These are phyloP conservation scores for Chromoteleia sp. DNA, from an alignment of 2,888 invertebrate species.

Conservation along the genomic window DNA sequence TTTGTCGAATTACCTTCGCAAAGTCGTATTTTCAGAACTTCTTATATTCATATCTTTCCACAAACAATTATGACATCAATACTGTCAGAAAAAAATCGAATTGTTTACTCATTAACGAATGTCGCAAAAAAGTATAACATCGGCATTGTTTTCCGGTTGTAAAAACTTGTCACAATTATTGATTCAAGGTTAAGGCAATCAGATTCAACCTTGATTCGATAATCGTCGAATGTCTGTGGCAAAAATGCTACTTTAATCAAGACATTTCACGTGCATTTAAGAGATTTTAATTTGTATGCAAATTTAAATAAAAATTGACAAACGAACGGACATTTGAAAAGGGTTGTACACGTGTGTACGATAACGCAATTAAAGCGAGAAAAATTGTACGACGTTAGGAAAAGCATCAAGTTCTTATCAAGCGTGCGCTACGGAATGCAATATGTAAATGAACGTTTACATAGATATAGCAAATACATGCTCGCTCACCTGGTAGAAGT, in stretches of 20 bases:
- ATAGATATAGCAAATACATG: slow-evolving; percentile 45
- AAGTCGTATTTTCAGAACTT: too few species aligned
- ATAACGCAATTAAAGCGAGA: slow-evolving; percentile 36
- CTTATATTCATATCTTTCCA: too few species aligned
- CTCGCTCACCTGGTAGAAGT: slow-evolving; percentile 49
- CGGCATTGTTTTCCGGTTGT: neutral
- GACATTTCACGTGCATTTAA: too few species aligned
- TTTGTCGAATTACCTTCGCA: too few species aligned
- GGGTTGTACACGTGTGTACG: neutral
- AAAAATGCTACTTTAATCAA: too few species aligned
- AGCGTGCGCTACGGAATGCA: slow-evolving; percentile 46
- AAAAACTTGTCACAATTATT: slow-evolving; percentile 16
- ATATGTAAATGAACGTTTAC: slow-evolving; percentile 65
- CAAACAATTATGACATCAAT: too few species aligned
- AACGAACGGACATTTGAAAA: neutral
- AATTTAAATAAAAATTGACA: too few species aligned
- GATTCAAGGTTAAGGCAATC: neutral
- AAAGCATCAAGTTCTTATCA: slow-evolving; percentile 63
- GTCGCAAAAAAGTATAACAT: too few species aligned
- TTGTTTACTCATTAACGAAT: too few species aligned
- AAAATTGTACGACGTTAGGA: slow-evolving; percentile 46
- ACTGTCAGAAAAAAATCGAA: too few species aligned
- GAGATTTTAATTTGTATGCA: too few species aligned
- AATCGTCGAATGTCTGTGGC: neutral
- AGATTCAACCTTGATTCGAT: slow-evolving; percentile 11